Evolutionary conservation across 2,888 invertebrate genomes (phyloP).

Genomic region (Hypolimnas misippus): DNA sequence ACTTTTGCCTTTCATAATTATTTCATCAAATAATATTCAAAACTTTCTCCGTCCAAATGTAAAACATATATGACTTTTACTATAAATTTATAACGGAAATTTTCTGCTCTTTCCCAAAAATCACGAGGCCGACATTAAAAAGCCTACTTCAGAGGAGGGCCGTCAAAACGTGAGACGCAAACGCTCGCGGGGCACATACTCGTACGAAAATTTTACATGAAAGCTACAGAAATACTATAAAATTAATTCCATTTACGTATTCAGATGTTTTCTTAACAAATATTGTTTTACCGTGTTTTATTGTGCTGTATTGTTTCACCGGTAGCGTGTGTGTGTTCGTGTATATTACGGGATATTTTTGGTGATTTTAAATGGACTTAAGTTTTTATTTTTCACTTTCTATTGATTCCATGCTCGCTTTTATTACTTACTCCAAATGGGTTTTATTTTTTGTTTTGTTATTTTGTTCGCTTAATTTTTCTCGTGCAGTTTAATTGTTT

Average conservation of each 20-base stretch:
- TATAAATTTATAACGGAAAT: slow-evolving; percentile 16
- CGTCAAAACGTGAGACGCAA: slow-evolving; percentile 27
- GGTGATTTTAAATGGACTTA: no score
- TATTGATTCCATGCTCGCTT: no score
- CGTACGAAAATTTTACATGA: slow-evolving; percentile 2
- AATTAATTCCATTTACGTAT: slow-evolving; percentile 1
- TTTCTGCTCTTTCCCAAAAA: slow-evolving; percentile 14
- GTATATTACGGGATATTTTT: no score
- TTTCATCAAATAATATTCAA: no score
- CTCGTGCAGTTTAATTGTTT: no score
- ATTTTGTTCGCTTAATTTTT: no score
- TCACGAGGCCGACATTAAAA: slow-evolving; percentile 23
- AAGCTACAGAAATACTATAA: neutral
- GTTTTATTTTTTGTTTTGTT: no score
- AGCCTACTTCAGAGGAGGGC: slow-evolving; percentile 26
- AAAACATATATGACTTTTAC: neutral
- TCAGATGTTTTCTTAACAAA: neutral
- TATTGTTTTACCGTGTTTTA: neutral
- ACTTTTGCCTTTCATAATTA: no score
- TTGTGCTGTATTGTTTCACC: neutral
- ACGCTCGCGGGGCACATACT: slow-evolving; percentile 3
- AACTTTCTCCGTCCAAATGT: neutral
- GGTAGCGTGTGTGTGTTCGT: neutral
- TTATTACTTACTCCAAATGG: no score
- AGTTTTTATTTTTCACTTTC: no score